phyloP scores from a whole-genome alignment of 2,797 vertebrate species.

The Aselliscus stoliczkanus region DNA sequence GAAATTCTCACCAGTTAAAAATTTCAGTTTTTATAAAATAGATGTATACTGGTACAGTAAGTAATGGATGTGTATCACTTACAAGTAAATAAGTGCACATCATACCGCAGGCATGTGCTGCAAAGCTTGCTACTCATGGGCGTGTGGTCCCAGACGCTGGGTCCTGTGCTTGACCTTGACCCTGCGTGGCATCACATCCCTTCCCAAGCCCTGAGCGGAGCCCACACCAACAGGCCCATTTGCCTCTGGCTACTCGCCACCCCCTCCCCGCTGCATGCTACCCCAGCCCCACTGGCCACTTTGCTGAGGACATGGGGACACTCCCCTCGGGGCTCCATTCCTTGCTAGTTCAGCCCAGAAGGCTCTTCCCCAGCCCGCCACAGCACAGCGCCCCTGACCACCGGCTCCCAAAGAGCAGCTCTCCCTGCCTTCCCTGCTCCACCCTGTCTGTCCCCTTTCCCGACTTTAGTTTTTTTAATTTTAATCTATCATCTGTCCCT shows the following conservation, averaged over 20 bases:
- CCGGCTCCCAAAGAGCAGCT: background rate
- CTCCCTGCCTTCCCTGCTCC: background rate
- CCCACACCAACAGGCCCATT: background rate
- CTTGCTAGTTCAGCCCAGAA: background rate
- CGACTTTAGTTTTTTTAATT: background rate
- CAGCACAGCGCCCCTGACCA: background rate
- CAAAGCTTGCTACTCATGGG: rapidly evolving
- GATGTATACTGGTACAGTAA: rapidly evolving
- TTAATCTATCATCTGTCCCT: background rate
- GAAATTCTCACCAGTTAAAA: background rate
- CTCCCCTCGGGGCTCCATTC: background rate
- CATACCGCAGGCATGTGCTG: rapidly evolving
- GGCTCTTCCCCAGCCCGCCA: background rate
- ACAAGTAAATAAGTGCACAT: background rate
- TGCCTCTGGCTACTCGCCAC: background rate
- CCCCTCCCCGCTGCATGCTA: background rate
- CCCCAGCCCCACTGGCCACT: background rate
- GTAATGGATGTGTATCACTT: rapidly evolving
- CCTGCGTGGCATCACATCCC: rapidly evolving
- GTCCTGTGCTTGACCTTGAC: background rate
- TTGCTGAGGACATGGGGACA: background rate
- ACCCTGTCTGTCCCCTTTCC: background rate
- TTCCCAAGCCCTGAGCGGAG: no score
- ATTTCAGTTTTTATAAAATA: background rate
- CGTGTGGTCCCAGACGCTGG: rapidly evolving